Percentiles rank a stretch among this genome's conserved stretches.
phyloP scores from a whole-genome alignment of 2,888 invertebrate genomes.

The Crepidodera aurea region DNA sequence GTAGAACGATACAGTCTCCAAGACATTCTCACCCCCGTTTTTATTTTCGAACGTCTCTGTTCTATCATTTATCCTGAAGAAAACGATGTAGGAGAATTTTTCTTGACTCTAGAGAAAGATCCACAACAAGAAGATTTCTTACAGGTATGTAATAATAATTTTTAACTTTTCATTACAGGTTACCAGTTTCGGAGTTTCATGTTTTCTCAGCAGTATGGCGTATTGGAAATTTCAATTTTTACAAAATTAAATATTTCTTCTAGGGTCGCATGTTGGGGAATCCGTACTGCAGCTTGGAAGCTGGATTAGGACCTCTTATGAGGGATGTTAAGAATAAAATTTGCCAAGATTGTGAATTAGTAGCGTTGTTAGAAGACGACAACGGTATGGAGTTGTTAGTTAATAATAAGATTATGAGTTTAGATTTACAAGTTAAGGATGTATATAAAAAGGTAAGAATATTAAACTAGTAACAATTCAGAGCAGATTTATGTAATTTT shows the following conservation, averaged over 20 bases:
- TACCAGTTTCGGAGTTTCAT: too few relatives aligned
- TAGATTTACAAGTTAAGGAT: constrained; percentile 95
- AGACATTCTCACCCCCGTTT: constrained; percentile 95
- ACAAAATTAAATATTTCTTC: too few relatives aligned
- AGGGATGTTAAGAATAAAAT: constrained; percentile 99
- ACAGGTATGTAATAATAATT: constrained; percentile 62
- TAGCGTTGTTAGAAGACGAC: constrained; percentile 97
- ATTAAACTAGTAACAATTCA: background rate
- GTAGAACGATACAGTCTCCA: constrained; percentile 89
- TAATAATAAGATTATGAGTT: constrained; percentile 96
- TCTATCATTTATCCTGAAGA: constrained; percentile 98
- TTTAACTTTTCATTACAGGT: constrained; percentile 44
- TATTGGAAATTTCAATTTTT: too few relatives aligned
- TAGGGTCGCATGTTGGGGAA: constrained; percentile 94
- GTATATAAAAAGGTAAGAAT: constrained; percentile 74
- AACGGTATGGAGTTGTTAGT: constrained; percentile 98
- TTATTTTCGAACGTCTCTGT: constrained; percentile 96
- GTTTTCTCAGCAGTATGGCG: too few relatives aligned
- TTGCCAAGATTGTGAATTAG: constrained; percentile 96
- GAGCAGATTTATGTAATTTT: background rate
- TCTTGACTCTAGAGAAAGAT: constrained; percentile 95
- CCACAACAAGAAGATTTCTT: constrained; percentile 99
- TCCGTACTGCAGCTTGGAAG: constrained; percentile 93
- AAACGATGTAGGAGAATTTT: constrained; percentile 96
- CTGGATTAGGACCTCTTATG: constrained; percentile 96